A percentile compares a stretch with the other conserved stretches of the same genome.
Conservation (phyloP, 2,113 vertebrate species). For the Cyanoramphus novaezelandiae region DNA sequence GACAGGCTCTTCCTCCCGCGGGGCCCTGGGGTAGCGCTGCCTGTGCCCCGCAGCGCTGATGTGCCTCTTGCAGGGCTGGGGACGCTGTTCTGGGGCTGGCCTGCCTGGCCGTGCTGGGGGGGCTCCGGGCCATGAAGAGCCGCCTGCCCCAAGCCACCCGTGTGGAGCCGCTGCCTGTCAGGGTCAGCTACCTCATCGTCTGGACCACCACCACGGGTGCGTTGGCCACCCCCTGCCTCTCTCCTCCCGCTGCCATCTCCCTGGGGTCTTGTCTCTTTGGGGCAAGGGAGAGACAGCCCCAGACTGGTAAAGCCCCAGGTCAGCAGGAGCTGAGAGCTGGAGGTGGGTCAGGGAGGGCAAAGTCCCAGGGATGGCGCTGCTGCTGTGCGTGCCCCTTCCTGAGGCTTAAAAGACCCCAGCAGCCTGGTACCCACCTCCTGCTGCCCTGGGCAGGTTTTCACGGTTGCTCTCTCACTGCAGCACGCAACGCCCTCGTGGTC, state of each 20-base stretch:
- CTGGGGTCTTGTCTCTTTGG: rapidly evolving
- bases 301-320: not conserved
- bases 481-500: conserved; percentile 89
- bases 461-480: not conserved
- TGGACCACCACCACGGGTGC: conserved; percentile 85
- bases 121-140: conserved; percentile 80
- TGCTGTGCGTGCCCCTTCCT: not conserved
- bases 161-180: not conserved
- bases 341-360: not conserved
- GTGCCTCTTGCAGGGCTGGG: conserved; percentile 70
- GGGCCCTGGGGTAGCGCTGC: not conserved
- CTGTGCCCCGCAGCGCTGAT: rapidly evolving
- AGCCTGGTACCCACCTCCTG: rapidly evolving
- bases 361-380: not conserved
- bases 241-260: rapidly evolving
- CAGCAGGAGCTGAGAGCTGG: not conserved
- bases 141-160: conserved; percentile 29
- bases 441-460: not conserved
- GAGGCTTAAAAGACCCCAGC: not conserved
- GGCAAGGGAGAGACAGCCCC: not conserved
- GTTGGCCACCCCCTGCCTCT: not conserved
- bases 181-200: conserved; percentile 75
- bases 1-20: rapidly evolving
- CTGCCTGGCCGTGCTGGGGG: conserved; percentile 79
- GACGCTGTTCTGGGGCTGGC: conserved; percentile 84